These are phyloP conservation scores for Neodiprion lecontei DNA, from an alignment of 1,140 invertebrate genomes.

Conservation along the genomic window DNA sequence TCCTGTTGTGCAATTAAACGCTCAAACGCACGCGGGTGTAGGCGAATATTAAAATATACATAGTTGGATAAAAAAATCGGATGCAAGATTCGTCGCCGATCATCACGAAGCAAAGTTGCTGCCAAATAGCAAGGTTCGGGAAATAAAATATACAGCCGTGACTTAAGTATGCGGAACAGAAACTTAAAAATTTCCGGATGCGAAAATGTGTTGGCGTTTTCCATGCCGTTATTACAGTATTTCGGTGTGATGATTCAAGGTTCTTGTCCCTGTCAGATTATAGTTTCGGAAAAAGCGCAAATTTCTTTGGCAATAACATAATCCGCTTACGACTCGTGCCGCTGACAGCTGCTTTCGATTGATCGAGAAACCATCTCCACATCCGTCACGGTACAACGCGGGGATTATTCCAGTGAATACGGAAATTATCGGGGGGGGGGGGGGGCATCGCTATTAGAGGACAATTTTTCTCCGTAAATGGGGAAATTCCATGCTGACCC, in stretches of 20 bases:
- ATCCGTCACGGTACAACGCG: neutral
- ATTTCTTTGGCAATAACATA: neutral
- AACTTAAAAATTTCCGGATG: neutral
- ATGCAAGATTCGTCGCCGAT: no score
- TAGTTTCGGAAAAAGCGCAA: neutral
- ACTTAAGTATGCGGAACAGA: no score
- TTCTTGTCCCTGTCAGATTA: neutral
- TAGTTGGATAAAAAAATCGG: no score
- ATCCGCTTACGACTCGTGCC: neutral
- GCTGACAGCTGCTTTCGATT: constrained; percentile 2
- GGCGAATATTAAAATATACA: no score
- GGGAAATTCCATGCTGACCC: neutral
- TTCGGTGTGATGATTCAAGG: neutral
- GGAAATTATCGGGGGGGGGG: neutral
- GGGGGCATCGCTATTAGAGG: neutral
- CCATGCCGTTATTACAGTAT: neutral
- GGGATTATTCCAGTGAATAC: constrained; percentile 1
- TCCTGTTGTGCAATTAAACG: no score
- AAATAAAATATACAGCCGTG: no score
- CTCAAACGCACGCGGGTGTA: no score
- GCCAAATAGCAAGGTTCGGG: no score
- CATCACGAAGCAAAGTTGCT: no score
- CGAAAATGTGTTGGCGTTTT: neutral
- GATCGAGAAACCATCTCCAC: neutral
- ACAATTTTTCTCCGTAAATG: neutral